phyloP scores from a whole-genome alignment of 2,113 vertebrate genomes.

The Catharus minimus region DNA sequence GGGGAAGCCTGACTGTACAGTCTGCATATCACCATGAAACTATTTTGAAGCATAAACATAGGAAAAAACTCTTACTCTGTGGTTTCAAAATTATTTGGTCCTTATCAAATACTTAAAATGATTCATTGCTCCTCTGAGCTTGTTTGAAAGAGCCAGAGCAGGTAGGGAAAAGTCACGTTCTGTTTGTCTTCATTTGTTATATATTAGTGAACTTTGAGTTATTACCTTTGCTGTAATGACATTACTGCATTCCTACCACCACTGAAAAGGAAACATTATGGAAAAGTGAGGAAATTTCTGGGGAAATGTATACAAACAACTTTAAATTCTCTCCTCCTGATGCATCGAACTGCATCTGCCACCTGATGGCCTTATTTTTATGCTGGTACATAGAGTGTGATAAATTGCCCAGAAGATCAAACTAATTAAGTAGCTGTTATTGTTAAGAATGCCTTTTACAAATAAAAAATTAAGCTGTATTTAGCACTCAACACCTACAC shows the following conservation, averaged over 20 bases:
- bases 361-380: neutral
- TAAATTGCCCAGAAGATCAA: conserved; percentile 18
- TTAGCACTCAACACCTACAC: conserved; percentile 70
- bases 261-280: neutral
- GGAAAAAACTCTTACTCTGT: neutral
- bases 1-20: neutral
- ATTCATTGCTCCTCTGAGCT: neutral
- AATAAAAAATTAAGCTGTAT: conserved; percentile 59
- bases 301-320: neutral
- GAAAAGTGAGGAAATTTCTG: neutral
- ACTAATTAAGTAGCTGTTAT: conserved; percentile 48
- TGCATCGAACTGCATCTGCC: neutral
- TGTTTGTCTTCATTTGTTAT: neutral
- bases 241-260: neutral
- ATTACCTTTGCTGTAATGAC: neutral
- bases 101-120: neutral
- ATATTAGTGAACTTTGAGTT: neutral
- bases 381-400: neutral
- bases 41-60: neutral
- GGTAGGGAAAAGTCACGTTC: neutral
- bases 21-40: neutral
- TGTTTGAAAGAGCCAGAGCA: neutral
- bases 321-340: neutral
- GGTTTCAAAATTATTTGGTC: neutral
- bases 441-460: conserved; percentile 32